A percentile compares a stretch with the other conserved stretches of the same genome.
These are phyloP conservation scores for Apamea anceps DNA, from an alignment of 2,888 invertebrate species.

Conservation along the genomic window DNA sequence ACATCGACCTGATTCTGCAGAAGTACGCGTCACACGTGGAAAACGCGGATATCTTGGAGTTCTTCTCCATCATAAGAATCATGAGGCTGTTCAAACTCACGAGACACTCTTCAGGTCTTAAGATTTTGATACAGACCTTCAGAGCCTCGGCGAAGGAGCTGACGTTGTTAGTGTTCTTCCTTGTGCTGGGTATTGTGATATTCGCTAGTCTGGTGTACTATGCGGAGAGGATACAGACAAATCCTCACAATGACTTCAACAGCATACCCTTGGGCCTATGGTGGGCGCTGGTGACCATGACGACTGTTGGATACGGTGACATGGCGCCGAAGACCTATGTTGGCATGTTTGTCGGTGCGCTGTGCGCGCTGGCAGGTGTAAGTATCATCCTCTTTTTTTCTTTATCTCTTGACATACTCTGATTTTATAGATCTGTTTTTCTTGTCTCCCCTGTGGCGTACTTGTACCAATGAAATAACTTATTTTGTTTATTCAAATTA, in stretches of 20 bases:
- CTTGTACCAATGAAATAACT: neutral
- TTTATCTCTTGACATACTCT: neutral
- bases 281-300: slow-evolving; percentile 99
- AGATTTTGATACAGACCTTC: slow-evolving; percentile 99
- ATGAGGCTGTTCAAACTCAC: slow-evolving; percentile 99
- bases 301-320: slow-evolving; percentile 99
- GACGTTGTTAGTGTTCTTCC: slow-evolving; percentile 98
- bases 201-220: slow-evolving; percentile 99
- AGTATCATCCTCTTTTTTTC: slow-evolving; percentile 72
- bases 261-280: slow-evolving; percentile 99
- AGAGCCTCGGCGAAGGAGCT: slow-evolving; percentile 99
- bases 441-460: neutral
- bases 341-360: slow-evolving; percentile 99
- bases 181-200: slow-evolving; percentile 99
- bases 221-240: slow-evolving; percentile 98
- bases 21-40: slow-evolving; percentile 97
- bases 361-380: slow-evolving; percentile 99
- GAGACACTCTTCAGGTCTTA: slow-evolving; percentile 98
- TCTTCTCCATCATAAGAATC: slow-evolving; percentile 99
- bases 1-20: slow-evolving; percentile 97
- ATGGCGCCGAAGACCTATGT: slow-evolving; percentile 99
- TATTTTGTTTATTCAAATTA: neutral
- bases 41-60: slow-evolving; percentile 98
- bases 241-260: slow-evolving; percentile 99
- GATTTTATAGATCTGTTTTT: neutral